Evolutionary conservation across 2,888 invertebrate genomes (phyloP), one percentile per base, ranked within the genome.

Genomic region (Odontomyia ornata): DNA sequence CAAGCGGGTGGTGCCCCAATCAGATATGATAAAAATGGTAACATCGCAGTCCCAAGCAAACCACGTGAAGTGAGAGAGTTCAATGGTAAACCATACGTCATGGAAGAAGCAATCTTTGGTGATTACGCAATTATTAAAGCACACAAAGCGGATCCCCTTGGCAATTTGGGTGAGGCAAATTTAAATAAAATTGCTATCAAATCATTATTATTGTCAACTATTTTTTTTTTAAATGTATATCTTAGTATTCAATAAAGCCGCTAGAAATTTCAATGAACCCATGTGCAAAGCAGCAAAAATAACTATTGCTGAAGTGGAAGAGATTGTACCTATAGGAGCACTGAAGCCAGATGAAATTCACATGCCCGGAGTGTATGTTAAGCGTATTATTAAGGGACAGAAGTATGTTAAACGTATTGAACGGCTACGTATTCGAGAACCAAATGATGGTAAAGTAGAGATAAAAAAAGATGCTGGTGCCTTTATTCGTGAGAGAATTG

Each of bases 121-220:
- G 99, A 99, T 86, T 99, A 91, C 88, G 96, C 99, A 0, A 88
- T 99, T 23, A 90, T 99, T 5, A 99, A 99, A 87, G 99, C 98
- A 0, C 96, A 96, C 93, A 98, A 98, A 86, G 98, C 98, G 0
- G 99, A 99, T 86, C 91, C 90, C 79, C 89, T 92, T 76, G 99
- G 99, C 75, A 99, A 99, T 87, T 88, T 99, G 76, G 88, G 93
- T 83, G 71, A 43, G 25, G 3, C 11, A 28, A 7, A 30, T n/a
- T 65, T 3, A n/a, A n/a, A n/a, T n/a, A n/a, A n/a, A n/a, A n/a
- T n/a, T n/a, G n/a, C n/a, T n/a, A n/a, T n/a, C n/a, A n/a, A n/a
- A n/a, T n/a, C n/a, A n/a, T n/a, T n/a, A n/a, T n/a, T n/a, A n/a
- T n/a, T n/a, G n/a, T n/a, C n/a, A n/a, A n/a, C n/a, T n/a, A n/a